A percentile compares a stretch with the other conserved stretches of the same genome.
Conservation (phyloP, 1,140 invertebrate species). For the Caenorhabditis brenneri region DNA sequence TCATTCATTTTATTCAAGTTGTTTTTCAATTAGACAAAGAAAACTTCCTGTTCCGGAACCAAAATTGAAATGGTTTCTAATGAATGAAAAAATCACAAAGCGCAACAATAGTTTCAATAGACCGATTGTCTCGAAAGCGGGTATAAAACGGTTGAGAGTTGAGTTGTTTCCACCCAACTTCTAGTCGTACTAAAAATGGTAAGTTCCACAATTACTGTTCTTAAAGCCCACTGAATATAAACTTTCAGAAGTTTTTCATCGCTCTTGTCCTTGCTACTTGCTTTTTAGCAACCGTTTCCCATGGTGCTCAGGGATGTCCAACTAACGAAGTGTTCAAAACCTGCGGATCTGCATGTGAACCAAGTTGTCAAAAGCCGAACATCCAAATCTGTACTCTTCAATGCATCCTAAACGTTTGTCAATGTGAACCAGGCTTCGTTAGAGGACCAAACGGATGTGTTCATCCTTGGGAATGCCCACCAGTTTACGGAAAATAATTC, state of each 20-base stretch:
- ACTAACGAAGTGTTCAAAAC: not conserved
- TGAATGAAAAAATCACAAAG: too few relatives aligned
- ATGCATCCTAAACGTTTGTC: not conserved
- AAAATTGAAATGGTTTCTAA: too few relatives aligned
- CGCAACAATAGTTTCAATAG: too few relatives aligned
- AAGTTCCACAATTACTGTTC: too few relatives aligned
- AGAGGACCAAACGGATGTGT: not conserved
- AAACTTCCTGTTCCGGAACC: too few relatives aligned
- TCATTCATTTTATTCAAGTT: too few relatives aligned
- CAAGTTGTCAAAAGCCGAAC: not conserved
- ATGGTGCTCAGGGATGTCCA: not conserved
- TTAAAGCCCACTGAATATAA: too few relatives aligned
- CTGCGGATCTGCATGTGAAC: not conserved
- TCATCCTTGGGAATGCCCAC: not conserved
- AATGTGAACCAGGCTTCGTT: not conserved
- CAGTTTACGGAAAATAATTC: constrained; percentile 11
- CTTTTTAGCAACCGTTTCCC: not conserved
- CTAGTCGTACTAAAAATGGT: too few relatives aligned
- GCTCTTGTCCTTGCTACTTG: not conserved
- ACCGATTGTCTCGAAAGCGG: too few relatives aligned
- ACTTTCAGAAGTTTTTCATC: constrained; percentile 7
- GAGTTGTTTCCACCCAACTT: too few relatives aligned
- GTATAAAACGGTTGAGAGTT: too few relatives aligned
- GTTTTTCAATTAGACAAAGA: too few relatives aligned
- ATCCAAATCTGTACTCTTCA: not conserved